Evolutionary conservation across 2,113 vertebrate genomes (phyloP).

Genomic region (Dicentrarchus labrax): DNA sequence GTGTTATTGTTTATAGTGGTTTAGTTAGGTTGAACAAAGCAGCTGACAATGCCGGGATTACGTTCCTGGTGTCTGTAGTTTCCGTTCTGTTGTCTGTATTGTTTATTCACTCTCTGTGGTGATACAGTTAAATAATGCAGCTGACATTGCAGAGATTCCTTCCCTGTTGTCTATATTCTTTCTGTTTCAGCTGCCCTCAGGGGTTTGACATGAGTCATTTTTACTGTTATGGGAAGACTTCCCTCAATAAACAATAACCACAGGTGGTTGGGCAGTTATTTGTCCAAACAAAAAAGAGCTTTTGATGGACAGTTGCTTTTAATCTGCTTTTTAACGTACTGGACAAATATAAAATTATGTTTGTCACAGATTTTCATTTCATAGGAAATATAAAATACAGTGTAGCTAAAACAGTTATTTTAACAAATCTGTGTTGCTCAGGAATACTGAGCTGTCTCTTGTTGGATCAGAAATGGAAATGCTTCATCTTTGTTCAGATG

Average conservation of each 20-base stretch:
- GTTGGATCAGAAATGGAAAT: slow-evolving; percentile 19
- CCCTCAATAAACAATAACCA: slow-evolving; percentile 67
- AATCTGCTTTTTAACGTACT: slow-evolving; percentile 1
- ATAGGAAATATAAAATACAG: no score
- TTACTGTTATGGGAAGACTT: slow-evolving; percentile 59
- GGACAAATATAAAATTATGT: not conserved
- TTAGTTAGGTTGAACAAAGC: not conserved
- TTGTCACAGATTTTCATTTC: not conserved
- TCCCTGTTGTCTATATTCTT: slow-evolving; percentile 47
- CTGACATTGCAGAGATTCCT: slow-evolving; percentile 67
- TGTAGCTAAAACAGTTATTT: not conserved
- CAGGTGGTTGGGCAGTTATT: slow-evolving; percentile 65
- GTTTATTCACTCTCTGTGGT: slow-evolving; percentile 10
- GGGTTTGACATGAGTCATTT: slow-evolving; percentile 62
- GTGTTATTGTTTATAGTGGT: not conserved
- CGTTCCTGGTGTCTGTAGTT: not conserved
- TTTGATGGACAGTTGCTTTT: slow-evolving; percentile 22
- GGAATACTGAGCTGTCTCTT: not conserved
- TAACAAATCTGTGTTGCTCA: not conserved
- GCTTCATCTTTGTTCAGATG: slow-evolving; percentile 10
- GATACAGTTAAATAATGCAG: slow-evolving; percentile 37
- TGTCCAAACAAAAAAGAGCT: slow-evolving; percentile 39
- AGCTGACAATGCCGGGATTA: not conserved
- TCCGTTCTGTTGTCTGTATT: not conserved
- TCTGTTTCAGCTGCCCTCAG: slow-evolving; percentile 52